Evolutionary conservation across 2,113 vertebrate species (phyloP).

Genomic region (Anser brachyrhynchus): DNA sequence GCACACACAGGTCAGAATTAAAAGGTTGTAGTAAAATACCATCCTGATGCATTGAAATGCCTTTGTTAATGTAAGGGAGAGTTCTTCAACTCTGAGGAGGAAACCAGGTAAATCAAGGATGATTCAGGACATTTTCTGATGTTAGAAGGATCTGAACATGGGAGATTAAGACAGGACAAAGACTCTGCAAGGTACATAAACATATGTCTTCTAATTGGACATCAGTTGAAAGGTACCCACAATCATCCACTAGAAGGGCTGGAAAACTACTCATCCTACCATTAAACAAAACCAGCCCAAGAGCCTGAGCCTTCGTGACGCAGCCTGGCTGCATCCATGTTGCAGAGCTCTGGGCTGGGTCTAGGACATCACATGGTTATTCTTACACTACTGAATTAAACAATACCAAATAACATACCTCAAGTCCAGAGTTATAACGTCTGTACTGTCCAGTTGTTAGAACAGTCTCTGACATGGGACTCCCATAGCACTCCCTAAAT

Average conservation of each 20-base stretch:
- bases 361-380: not conserved
- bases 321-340: not conserved
- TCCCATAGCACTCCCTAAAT: not conserved
- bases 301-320: rapidly evolving
- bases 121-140: not conserved
- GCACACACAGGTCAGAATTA: not conserved
- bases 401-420: not conserved
- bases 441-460: not conserved
- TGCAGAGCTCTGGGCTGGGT: not conserved
- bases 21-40: not conserved
- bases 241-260: not conserved
- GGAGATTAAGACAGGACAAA: not conserved
- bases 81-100: not conserved
- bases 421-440: not conserved
- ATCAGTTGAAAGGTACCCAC: not conserved
- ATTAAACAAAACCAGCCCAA: not conserved
- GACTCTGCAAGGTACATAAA: not conserved
- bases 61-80: not conserved
- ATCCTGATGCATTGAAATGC: not conserved
- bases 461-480: not conserved
- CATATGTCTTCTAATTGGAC: not conserved
- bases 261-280: not conserved
- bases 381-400: not conserved
- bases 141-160: not conserved
- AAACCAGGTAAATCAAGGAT: not conserved